phyloP scores from a whole-genome alignment of 2,113 vertebrate genomes.

The Caloenas nicobarica region DNA sequence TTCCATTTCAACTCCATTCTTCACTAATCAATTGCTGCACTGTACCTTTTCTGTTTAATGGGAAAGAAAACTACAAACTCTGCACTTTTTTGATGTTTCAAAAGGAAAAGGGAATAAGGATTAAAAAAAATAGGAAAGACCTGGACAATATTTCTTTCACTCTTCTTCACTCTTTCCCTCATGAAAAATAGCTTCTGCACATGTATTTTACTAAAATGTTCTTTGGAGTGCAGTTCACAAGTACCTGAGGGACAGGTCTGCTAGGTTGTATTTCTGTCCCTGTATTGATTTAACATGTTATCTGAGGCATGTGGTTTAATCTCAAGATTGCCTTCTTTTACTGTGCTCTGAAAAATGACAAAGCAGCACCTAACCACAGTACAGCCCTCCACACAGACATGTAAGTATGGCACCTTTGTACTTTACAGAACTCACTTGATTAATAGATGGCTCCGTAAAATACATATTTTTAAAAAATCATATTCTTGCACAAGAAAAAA shows the following conservation, averaged over 20 bases:
- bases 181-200: background rate
- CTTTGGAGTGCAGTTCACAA: background rate
- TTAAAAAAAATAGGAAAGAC: background rate
- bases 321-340: background rate
- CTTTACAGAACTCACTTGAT: background rate
- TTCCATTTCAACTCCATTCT: background rate
- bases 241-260: background rate
- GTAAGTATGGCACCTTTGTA: background rate
- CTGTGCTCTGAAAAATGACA: background rate
- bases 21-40: background rate
- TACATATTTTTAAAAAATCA: background rate
- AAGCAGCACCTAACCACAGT: background rate
- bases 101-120: background rate
- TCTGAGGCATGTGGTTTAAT: background rate
- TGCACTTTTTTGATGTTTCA: background rate
- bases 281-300: background rate
- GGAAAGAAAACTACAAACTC: constrained; percentile 11
- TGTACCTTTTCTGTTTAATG: background rate
- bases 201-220: background rate
- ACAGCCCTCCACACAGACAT: background rate
- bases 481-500: background rate
- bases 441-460: background rate
- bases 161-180: background rate
- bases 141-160: background rate
- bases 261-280: background rate